These are phyloP conservation scores for Toxotes chatareus DNA, from an alignment of 2,113 vertebrate species.

Conservation along the genomic window DNA sequence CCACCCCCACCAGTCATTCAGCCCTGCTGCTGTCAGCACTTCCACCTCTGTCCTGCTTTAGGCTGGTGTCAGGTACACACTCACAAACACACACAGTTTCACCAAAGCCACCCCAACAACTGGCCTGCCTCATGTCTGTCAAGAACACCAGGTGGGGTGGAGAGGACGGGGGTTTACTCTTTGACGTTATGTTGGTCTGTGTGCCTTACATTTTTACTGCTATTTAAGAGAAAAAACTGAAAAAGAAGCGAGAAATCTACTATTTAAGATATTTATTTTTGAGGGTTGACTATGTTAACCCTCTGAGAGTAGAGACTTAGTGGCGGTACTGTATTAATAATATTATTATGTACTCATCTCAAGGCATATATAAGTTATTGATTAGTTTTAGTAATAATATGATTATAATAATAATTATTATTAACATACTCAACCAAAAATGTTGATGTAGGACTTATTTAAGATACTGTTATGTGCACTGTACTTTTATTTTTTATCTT, in stretches of 20 bases:
- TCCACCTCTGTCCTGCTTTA: slow-evolving; percentile 90
- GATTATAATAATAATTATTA: slow-evolving; percentile 91
- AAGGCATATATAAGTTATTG: slow-evolving; percentile 99
- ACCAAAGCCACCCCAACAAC: slow-evolving; percentile 67
- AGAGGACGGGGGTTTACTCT: slow-evolving; percentile 82
- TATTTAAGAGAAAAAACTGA: slow-evolving; percentile 88
- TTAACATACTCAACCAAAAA: slow-evolving; percentile 98
- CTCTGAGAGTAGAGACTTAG: slow-evolving; percentile 95
- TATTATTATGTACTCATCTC: slow-evolving; percentile 99
- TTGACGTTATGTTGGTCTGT: slow-evolving; percentile 88
- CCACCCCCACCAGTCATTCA: slow-evolving; percentile 30
- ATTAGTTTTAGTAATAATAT: slow-evolving; percentile 91
- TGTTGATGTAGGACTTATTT: slow-evolving; percentile 97
- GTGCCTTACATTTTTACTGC: slow-evolving; percentile 97
- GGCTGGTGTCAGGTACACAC: slow-evolving; percentile 70
- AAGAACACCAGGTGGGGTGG: slow-evolving; percentile 57
- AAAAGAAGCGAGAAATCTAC: slow-evolving; percentile 73
- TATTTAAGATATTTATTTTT: slow-evolving; percentile 99
- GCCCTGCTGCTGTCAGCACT: slow-evolving; percentile 91
- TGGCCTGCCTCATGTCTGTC: slow-evolving; percentile 68
- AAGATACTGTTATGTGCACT: slow-evolving; percentile 95
- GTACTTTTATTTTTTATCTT: slow-evolving; percentile 85
- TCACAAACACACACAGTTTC: slow-evolving; percentile 67
- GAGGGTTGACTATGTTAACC: slow-evolving; percentile 93
- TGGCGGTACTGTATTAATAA: slow-evolving; percentile 96